phyloP scores from a whole-genome alignment of 2,797 vertebrate species.

The Tympanoctomys barrerae region DNA sequence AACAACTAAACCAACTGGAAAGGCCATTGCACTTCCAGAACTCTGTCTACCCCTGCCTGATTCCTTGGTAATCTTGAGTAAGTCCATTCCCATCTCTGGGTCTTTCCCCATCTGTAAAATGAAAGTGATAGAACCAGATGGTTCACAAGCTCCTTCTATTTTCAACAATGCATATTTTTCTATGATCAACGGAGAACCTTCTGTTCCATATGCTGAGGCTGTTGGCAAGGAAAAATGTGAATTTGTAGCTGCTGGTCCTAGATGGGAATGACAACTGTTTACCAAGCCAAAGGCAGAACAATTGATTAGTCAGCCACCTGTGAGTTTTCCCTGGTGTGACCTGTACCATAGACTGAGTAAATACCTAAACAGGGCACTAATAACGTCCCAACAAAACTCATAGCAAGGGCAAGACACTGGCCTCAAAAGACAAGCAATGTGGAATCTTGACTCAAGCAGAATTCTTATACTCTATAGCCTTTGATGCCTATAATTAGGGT shows the following conservation, averaged over 20 bases:
- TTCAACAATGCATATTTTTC: conserved; percentile 46
- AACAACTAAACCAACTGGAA: neutral
- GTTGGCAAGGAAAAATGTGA: conserved; percentile 63
- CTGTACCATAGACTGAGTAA: conserved; percentile 7
- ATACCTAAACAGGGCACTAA: neutral
- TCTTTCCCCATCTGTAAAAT: conserved; percentile 32
- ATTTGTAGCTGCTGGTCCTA: conserved; percentile 61
- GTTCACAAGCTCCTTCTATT: conserved; percentile 13
- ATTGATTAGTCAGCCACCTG: conserved; percentile 68
- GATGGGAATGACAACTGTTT: conserved; percentile 49
- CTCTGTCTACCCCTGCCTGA: conserved; percentile 36
- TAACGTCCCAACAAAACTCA: conserved; percentile 58
- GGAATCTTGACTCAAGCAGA: conserved; percentile 36
- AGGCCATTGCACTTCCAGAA: conserved; percentile 31
- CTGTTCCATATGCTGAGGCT: conserved; percentile 57
- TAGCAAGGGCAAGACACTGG: conserved; percentile 36
- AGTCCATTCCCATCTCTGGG: neutral
- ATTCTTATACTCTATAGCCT: conserved; percentile 47
- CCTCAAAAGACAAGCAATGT: conserved; percentile 12
- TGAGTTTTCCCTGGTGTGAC: conserved; percentile 46
- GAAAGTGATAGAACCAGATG: conserved; percentile 22
- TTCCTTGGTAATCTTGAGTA: conserved; percentile 33
- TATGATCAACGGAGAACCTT: conserved; percentile 58
- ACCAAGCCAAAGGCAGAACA: conserved; percentile 63
- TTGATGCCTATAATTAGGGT: conserved; percentile 52